Percentiles rank a stretch among this genome's conserved stretches.
Conservation (phyloP, 2,797 vertebrate species). For the Myotis pilosus region DNA sequence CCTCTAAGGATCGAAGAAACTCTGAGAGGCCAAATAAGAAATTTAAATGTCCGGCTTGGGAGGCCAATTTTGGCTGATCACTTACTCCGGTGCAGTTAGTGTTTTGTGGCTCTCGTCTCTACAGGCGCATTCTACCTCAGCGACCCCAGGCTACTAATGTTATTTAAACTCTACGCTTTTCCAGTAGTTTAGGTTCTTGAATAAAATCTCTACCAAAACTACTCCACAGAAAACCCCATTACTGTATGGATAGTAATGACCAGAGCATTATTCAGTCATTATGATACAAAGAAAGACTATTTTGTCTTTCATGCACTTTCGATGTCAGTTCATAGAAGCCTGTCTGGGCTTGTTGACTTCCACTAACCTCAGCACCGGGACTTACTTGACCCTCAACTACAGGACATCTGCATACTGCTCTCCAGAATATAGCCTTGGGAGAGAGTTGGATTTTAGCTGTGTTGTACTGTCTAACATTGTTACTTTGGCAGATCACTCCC, state of each 20-base stretch:
- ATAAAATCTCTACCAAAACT: background rate
- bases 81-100: background rate
- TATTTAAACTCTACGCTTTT: background rate
- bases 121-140: background rate
- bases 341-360: background rate
- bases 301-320: background rate
- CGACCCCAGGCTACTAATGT: background rate
- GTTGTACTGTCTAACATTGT: background rate
- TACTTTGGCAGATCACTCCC: background rate
- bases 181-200: background rate
- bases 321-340: background rate
- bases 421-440: background rate
- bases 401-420: background rate
- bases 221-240: background rate
- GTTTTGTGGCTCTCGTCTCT: background rate
- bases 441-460: background rate
- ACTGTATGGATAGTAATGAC: background rate
- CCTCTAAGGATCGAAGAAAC: background rate
- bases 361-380: background rate
- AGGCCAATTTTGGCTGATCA: background rate
- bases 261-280: background rate
- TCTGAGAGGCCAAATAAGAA: constrained; percentile 12
- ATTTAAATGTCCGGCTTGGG: constrained; percentile 1
- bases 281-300: background rate
- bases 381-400: background rate